A percentile compares a stretch with the other conserved stretches of the same genome.
Evolutionary conservation across 2,888 invertebrate genomes (phyloP).

Genomic region (Cryptus armator): DNA sequence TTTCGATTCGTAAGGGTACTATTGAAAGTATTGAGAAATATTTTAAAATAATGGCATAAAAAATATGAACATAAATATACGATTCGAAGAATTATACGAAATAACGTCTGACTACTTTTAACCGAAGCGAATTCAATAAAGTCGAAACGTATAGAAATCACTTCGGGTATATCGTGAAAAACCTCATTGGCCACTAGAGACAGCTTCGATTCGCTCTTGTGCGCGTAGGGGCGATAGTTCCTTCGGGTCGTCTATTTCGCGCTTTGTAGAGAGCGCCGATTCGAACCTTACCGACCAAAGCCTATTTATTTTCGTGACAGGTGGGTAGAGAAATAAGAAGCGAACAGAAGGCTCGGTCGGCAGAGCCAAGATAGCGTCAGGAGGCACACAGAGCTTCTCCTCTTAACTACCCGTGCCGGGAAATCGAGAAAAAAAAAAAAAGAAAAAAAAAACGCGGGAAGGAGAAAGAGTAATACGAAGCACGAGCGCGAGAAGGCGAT

Average conservation of each 20-base stretch:
- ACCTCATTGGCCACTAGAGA: constrained; percentile 16
- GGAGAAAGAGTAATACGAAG: constrained; percentile 46
- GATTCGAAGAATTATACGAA: too few relatives aligned
- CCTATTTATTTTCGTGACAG: constrained; percentile 57
- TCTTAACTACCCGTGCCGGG: constrained; percentile 39
- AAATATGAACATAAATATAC: too few relatives aligned
- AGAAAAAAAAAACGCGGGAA: constrained; percentile 7
- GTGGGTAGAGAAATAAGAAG: constrained; percentile 59
- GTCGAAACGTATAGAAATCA: constrained; percentile 28
- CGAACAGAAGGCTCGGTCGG: constrained; percentile 26
- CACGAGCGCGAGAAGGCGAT: constrained; percentile 53
- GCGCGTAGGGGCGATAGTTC: constrained; percentile 18
- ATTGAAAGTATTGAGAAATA: too few relatives aligned
- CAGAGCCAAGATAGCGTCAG: constrained; percentile 30
- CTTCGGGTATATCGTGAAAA: constrained; percentile 22
- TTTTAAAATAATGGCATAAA: too few relatives aligned
- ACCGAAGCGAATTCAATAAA: constrained; percentile 12
- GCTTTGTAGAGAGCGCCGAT: background rate
- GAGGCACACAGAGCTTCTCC: constrained; percentile 43
- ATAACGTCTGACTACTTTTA: background rate
- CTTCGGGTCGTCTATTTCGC: constrained; percentile 25
- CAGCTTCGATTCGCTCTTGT: constrained; percentile 38
- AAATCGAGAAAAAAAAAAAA: constrained; percentile 35
- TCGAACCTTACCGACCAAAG: constrained; percentile 30
- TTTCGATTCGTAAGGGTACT: too few relatives aligned